These are phyloP conservation scores for Falcunculus frontatus DNA, from an alignment of 2,113 vertebrate genomes.

Conservation along the genomic window DNA sequence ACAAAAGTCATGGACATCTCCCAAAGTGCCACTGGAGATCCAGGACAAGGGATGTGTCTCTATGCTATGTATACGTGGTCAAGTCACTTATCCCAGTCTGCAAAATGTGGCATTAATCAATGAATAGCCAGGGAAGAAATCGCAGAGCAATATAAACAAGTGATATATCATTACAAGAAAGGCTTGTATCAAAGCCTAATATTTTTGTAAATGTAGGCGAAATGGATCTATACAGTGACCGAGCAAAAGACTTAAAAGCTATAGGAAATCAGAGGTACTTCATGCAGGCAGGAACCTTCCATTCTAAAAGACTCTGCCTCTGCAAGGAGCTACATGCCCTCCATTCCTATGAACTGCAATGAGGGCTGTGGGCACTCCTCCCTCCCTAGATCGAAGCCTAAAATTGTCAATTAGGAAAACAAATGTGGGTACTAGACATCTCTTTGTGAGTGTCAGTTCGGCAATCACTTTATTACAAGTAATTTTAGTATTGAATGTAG, in stretches of 20 bases:
- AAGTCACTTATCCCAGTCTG: neutral
- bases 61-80: neutral
- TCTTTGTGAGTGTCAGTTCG: conserved; percentile 12
- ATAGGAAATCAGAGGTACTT: neutral
- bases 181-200: neutral
- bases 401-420: conserved; percentile 34
- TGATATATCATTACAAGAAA: neutral
- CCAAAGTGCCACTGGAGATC: neutral
- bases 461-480: conserved; percentile 38
- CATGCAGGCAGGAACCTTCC: neutral
- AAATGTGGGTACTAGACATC: conserved; percentile 29
- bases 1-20: fast-evolving
- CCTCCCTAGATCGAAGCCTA: neutral
- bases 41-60: neutral
- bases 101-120: neutral
- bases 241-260: neutral
- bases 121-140: neutral
- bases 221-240: neutral
- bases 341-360: neutral
- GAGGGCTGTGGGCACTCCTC: neutral
- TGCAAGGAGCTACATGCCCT: neutral
- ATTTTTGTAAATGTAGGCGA: neutral
- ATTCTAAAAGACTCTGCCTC: neutral
- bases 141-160: neutral
- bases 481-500: conserved; percentile 49